These are phyloP conservation scores for Ictidomys tridecemlineatus DNA, from an alignment of 2,113 vertebrate genomes.

Conservation along the genomic window DNA sequence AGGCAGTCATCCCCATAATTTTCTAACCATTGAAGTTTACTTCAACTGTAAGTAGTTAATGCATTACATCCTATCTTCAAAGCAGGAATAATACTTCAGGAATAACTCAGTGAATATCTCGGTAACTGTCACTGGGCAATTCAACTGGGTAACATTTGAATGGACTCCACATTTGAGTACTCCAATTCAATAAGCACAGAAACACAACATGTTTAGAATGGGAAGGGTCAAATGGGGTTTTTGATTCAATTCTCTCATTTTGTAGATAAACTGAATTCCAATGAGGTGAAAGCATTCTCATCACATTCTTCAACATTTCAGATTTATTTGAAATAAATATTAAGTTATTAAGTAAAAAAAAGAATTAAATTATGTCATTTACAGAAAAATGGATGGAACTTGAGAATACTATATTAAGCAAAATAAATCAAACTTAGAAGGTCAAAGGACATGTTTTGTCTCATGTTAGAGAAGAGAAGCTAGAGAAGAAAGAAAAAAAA, in stretches of 20 bases:
- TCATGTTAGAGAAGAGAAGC: too few relatives aligned
- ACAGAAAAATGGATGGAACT: too few relatives aligned
- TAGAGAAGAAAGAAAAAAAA: too few relatives aligned
- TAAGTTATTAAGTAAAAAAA: background rate
- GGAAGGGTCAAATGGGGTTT: background rate
- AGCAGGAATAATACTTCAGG: background rate
- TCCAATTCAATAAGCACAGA: background rate
- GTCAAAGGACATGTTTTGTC: too few relatives aligned
- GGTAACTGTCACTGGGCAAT: background rate
- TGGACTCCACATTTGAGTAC: background rate
- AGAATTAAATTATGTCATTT: too few relatives aligned
- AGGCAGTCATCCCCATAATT: background rate
- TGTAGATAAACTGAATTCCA: slow-evolving; percentile 7
- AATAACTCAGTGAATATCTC: background rate
- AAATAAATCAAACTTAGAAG: too few relatives aligned
- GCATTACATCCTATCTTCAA: background rate
- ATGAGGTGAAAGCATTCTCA: background rate
- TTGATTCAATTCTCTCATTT: slow-evolving; percentile 4
- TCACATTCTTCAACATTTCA: background rate
- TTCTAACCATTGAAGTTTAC: background rate
- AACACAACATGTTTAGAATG: background rate
- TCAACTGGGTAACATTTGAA: background rate
- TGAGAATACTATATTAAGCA: too few relatives aligned
- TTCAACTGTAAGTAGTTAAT: background rate
- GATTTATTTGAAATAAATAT: background rate